Percentiles rank a stretch among this genome's conserved stretches.
phyloP scores from a whole-genome alignment of 2,888 invertebrate genomes.

The Drosophila monieri region DNA sequence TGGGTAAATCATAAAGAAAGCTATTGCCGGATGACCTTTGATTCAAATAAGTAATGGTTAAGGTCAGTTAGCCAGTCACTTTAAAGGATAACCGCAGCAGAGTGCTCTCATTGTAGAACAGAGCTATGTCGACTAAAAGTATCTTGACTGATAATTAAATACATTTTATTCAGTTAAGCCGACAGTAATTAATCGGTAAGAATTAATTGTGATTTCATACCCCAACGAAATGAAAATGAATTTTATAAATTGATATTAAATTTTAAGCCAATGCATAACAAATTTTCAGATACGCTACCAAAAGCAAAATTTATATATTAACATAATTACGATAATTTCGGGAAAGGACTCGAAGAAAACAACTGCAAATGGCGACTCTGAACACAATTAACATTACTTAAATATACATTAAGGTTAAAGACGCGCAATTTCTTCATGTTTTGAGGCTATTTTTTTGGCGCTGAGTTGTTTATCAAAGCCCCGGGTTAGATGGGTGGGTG shows the following conservation, averaged over 20 bases:
- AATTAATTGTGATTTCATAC: not conserved
- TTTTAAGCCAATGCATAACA: conserved; percentile 23
- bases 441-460: conserved; percentile 67
- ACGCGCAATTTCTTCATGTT: conserved; percentile 75
- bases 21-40: not conserved
- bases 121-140: too few relatives aligned
- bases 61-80: not conserved
- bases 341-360: conserved; percentile 25
- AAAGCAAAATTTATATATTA: conserved; percentile 31
- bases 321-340: conserved; percentile 52
- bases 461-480: conserved; percentile 64
- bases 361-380: conserved; percentile 53
- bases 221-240: not conserved
- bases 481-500: conserved; percentile 17
- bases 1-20: not conserved
- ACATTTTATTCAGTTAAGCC: not conserved
- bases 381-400: conserved; percentile 80
- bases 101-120: too few relatives aligned
- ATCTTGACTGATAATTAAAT: not conserved
- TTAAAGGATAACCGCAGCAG: not conserved
- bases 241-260: not conserved
- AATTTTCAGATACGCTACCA: conserved; percentile 58
- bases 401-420: conserved; percentile 81
- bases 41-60: not conserved
- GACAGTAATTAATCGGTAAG: not conserved